Evolutionary conservation across 1,140 invertebrate genomes (phyloP), one percentile per base, ranked within the genome.

Genomic region (Cyrtorhinus lividipennis): DNA sequence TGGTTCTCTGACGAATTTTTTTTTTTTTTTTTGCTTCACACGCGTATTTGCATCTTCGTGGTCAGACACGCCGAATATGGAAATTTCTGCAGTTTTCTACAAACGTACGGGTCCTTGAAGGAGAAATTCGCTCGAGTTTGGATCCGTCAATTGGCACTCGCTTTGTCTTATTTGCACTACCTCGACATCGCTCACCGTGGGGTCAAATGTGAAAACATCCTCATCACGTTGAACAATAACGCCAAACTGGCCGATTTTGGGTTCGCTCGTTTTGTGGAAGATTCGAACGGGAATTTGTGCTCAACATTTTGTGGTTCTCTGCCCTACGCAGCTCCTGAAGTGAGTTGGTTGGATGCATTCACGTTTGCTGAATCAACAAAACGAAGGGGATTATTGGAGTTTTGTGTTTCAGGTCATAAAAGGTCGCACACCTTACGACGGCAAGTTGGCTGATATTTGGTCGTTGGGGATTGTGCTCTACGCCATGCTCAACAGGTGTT

Each of bases 181-280:
- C 75, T 83, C 72, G 81, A 85, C 44, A 83, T 91, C 56, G 84
- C 83, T 0, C 87, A 90, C 69, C 72, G 87, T 65, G 84, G 86
- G 71, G 72, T 86, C 38, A 89, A 90, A 73, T 89, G 86, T 70
- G 87, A 89, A 73, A 90, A 90, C 69, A 76, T 88, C 58, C 72
- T 89, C 5, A 76, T 90, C 13, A 86, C 86, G 0, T 73, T 74
- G 13, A 80, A 82, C 69, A 82, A 80, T 67, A 87, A 86, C 65
- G 75, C 86, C 0, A 88, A 88, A 73, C 73, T 88, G n/a, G 83
- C 85, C 13, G 87, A 90, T 73, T 92, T 92, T 75, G 90, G 90
- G 22, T 92, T 92, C 69, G 2, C 72, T 68, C 20, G 64, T 65
- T 72, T 69, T 20, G 63, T 71, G n/a, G 64, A 72, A 0, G 77